Evolutionary conservation across 92 coral and sea anemone genomes (phyloP).

Genomic region (Porites evermanni): DNA sequence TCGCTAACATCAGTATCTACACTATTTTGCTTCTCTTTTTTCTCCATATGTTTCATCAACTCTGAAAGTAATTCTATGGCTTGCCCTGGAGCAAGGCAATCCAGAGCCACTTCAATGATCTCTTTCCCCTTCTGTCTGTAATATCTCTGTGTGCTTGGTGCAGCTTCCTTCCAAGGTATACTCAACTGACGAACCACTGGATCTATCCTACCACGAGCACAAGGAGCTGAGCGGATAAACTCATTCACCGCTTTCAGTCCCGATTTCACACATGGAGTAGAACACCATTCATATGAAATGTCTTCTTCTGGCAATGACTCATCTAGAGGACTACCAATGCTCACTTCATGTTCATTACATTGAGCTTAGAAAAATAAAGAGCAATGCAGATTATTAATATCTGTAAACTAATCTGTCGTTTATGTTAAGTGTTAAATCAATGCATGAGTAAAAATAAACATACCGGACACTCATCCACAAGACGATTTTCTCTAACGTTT

Average conservation of each 20-base stretch:
- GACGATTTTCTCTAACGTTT: constrained; percentile 13
- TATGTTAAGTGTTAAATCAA: constrained; percentile 13
- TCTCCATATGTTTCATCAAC: not conserved
- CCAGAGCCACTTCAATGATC: constrained; percentile 6
- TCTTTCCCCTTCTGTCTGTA: constrained; percentile 32
- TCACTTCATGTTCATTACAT: not conserved
- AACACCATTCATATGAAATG: constrained; percentile 29
- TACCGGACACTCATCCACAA: constrained; percentile 9
- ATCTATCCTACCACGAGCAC: constrained; percentile 19
- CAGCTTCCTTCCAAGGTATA: constrained; percentile 4
- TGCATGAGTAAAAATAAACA: constrained; percentile 10
- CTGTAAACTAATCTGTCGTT: not conserved
- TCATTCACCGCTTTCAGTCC: constrained; percentile 23
- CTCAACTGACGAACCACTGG: constrained; percentile 34
- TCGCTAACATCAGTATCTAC: not conserved
- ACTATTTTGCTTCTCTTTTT: not conserved
- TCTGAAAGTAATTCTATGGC: not conserved
- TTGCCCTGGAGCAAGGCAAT: constrained; percentile 36
- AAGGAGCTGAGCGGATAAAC: not conserved
- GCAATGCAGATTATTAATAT: not conserved
- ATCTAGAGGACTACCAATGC: not conserved
- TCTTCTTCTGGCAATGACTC: constrained; percentile 11
- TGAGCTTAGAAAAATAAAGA: not conserved
- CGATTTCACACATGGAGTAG: constrained; percentile 38
- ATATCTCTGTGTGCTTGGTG: constrained; percentile 32